phyloP scores from a whole-genome alignment of 2,797 vertebrate genomes.

The Octomys mimax region DNA sequence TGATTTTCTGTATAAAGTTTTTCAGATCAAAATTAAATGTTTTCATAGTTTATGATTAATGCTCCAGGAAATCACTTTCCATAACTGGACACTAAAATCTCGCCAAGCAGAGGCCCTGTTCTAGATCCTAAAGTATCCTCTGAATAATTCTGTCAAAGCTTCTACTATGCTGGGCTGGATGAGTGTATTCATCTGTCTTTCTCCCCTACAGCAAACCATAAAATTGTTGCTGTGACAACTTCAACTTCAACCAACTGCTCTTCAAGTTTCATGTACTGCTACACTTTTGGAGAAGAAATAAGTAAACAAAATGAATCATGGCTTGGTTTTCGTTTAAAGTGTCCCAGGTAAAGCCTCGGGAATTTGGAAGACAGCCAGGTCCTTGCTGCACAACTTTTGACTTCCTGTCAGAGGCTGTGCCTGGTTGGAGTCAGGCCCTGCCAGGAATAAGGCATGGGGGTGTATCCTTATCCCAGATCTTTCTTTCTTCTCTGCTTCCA shows the following conservation, averaged over 20 bases:
- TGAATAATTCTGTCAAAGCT: neutral
- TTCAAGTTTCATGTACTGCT: neutral
- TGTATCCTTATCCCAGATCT: neutral
- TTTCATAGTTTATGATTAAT: neutral
- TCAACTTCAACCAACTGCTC: neutral
- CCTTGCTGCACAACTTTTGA: neutral
- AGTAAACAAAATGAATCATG: neutral
- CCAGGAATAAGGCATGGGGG: neutral
- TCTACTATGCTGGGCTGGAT: neutral
- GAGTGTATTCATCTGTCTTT: neutral
- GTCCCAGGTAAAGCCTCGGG: neutral
- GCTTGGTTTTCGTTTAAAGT: neutral
- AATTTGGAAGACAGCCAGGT: neutral
- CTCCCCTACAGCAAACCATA: neutral
- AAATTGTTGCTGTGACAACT: neutral
- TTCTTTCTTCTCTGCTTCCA: neutral
- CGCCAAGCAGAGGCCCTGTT: neutral
- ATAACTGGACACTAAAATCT: neutral
- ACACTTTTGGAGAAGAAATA: neutral
- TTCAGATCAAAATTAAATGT: neutral
- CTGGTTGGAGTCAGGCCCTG: too few species aligned
- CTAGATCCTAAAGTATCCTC: neutral
- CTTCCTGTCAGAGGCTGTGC: neutral
- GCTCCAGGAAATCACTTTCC: neutral
- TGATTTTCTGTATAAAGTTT: neutral